These are phyloP conservation scores for Cordylochernes scorpioides DNA, from an alignment of 2,888 invertebrate genomes.

Conservation along the genomic window DNA sequence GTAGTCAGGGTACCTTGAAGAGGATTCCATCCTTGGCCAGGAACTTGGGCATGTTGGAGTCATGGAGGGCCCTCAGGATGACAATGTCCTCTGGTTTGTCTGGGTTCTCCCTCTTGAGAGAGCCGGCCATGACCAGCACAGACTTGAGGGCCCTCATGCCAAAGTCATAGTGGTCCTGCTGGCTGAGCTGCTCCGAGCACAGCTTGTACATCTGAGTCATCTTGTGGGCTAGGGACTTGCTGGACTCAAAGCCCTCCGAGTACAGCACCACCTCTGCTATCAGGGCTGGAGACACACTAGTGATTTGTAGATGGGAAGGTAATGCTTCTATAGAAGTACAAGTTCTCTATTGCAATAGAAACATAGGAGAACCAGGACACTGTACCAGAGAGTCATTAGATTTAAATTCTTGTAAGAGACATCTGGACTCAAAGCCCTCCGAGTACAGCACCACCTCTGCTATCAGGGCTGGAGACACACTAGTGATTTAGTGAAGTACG, in stretches of 20 bases:
- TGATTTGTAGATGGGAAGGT: too few relatives aligned
- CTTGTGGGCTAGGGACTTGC: slow-evolving; percentile 56
- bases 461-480: too few relatives aligned
- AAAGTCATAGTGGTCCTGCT: slow-evolving; percentile 71
- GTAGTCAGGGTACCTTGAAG: slow-evolving; percentile 31
- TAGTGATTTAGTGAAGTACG: too few relatives aligned
- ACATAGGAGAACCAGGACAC: too few relatives aligned
- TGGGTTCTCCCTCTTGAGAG: slow-evolving; percentile 53
- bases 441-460: too few relatives aligned
- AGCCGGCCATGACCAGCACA: slow-evolving; percentile 72
- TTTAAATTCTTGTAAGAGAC: too few relatives aligned
- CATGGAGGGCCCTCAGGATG: slow-evolving; percentile 52
- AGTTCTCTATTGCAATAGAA: too few relatives aligned
- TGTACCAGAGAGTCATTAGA: too few relatives aligned
- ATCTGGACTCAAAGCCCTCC: too few relatives aligned
- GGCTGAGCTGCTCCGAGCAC: slow-evolving; percentile 65
- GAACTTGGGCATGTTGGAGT: slow-evolving; percentile 73
- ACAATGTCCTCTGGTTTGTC: slow-evolving; percentile 48
- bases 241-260: slow-evolving; percentile 71
- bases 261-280: slow-evolving; percentile 79
- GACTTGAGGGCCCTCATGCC: slow-evolving; percentile 38
- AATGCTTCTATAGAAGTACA: too few relatives aligned
- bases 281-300: slow-evolving; percentile 33
- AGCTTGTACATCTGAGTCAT: slow-evolving; percentile 80
- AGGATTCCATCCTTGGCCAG: slow-evolving; percentile 52